Evolutionary conservation across 2,113 vertebrate species (phyloP).

Genomic region (Onychostoma macrolepis): DNA sequence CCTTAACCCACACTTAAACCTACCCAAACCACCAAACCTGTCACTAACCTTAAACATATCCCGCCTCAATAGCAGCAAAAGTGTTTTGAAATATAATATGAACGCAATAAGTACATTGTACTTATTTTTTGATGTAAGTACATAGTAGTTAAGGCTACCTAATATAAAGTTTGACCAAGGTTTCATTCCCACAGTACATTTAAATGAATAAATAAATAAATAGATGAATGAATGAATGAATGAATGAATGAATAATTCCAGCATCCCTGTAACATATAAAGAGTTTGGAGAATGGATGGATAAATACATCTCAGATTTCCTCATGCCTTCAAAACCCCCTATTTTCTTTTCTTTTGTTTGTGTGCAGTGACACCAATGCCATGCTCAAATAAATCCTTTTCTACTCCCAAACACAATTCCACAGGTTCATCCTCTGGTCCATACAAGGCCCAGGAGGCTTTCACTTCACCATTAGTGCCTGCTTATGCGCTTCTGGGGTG

Average conservation of each 20-base stretch:
- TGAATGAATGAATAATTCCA: background rate
- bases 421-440: constrained; percentile 25
- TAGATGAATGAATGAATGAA: no score
- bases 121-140: no score
- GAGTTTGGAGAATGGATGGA: background rate
- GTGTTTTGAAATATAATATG: no score
- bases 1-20: no score
- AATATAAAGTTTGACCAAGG: no score
- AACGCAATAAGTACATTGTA: no score
- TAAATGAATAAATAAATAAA: no score
- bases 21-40: no score
- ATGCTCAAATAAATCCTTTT: constrained; percentile 42
- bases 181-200: background rate
- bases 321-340: background rate
- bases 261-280: background rate
- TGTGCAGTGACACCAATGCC: constrained; percentile 7
- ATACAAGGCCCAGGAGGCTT: constrained; percentile 20
- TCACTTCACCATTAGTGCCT: constrained; percentile 45
- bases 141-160: no score
- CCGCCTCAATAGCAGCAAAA: no score
- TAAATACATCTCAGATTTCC: background rate
- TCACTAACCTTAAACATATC: no score
- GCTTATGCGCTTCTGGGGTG: constrained; percentile 22
- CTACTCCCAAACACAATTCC: constrained; percentile 26
- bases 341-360: background rate